Percentiles rank a stretch among this genome's conserved stretches.
Evolutionary conservation across 2,113 vertebrate genomes (phyloP).

Genomic region (Misgurnus anguillicaudatus): DNA sequence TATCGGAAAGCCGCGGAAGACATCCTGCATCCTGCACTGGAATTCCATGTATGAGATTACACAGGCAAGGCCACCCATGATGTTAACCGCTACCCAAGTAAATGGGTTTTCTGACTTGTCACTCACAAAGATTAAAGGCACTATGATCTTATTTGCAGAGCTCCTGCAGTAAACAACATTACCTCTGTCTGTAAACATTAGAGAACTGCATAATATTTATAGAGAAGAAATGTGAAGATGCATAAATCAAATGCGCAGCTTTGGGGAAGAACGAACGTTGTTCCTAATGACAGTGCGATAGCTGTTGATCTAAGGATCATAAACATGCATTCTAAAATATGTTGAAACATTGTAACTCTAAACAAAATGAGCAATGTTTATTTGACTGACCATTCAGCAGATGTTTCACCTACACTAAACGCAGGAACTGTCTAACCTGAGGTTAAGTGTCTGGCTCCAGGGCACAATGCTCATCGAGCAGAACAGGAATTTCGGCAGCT

Average conservation of each 20-base stretch:
- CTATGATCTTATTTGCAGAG: neutral
- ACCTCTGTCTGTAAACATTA: slow-evolving; percentile 29
- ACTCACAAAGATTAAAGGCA: slow-evolving; percentile 47
- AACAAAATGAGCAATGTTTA: neutral
- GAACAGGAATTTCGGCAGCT: neutral
- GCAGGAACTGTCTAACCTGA: slow-evolving; percentile 5
- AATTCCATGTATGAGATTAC: slow-evolving; percentile 34
- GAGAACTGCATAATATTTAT: slow-evolving; percentile 15
- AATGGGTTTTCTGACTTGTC: slow-evolving; percentile 40
- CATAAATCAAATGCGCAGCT: neutral
- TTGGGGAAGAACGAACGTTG: neutral
- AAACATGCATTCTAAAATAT: neutral
- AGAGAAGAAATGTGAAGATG: slow-evolving; percentile 1
- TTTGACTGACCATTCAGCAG: slow-evolving; percentile 7
- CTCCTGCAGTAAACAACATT: slow-evolving; percentile 12
- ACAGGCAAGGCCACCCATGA: slow-evolving; percentile 51
- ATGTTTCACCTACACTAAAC: neutral
- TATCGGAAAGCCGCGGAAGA: neutral
- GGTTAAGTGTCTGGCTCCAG: neutral
- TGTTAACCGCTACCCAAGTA: slow-evolving; percentile 24
- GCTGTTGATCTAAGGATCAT: neutral
- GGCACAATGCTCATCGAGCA: slow-evolving; percentile 3
- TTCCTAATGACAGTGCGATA: neutral
- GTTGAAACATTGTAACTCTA: neutral
- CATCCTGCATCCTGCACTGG: neutral